Percentiles rank a stretch among this genome's conserved stretches.
phyloP scores from a whole-genome alignment of 2,113 vertebrate genomes.

The Polyodon spathula region DNA sequence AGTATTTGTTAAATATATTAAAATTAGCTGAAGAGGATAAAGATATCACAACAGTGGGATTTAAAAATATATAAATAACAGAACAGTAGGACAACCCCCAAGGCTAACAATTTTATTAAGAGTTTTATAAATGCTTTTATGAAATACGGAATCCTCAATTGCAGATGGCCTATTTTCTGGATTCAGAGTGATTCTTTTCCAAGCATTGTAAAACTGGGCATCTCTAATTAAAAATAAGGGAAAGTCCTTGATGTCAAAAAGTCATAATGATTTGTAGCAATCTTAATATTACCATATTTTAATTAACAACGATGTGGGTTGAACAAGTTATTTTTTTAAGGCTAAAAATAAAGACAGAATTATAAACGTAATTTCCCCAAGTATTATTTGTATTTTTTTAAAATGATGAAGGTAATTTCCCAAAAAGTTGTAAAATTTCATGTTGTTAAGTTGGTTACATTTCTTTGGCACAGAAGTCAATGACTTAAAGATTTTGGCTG shows the following conservation, averaged over 20 bases:
- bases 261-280: too few species aligned
- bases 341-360: too few species aligned
- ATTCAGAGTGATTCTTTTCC: background rate
- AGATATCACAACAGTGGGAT: background rate
- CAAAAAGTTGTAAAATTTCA: too few species aligned
- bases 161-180: background rate
- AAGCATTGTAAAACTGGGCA: background rate
- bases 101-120: constrained; percentile 2
- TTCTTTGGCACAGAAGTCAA: too few species aligned
- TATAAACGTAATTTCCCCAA: too few species aligned
- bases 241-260: background rate
- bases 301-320: too few species aligned
- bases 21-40: background rate
- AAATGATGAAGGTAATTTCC: too few species aligned
- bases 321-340: too few species aligned
- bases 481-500: too few species aligned
- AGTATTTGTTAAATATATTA: too few species aligned
- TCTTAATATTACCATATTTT: background rate
- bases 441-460: too few species aligned
- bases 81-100: background rate
- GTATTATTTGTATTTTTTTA: too few species aligned
- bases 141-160: background rate
- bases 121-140: constrained; percentile 1
- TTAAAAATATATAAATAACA: constrained; percentile 1
- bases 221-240: background rate